Conservation (phyloP, 2,113 vertebrate species). For the Malurus alboscapulatus region DNA sequence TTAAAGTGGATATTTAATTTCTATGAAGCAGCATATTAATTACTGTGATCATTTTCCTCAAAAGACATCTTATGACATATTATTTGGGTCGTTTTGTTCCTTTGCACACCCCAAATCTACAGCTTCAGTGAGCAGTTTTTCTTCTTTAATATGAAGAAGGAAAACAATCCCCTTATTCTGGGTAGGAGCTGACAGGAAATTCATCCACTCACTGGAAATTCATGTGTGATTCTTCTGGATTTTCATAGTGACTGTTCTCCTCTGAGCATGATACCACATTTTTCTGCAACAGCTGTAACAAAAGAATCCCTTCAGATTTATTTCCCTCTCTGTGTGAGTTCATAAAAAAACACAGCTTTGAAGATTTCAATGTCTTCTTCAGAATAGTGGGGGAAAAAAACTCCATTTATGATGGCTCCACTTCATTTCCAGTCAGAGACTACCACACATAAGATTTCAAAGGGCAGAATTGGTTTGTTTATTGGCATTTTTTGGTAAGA, state of each 20-base stretch:
- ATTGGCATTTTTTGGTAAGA: neutral
- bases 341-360: neutral
- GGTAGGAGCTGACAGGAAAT: neutral
- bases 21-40: neutral
- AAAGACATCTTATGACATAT: neutral
- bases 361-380: neutral
- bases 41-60: neutral
- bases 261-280: neutral
- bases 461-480: neutral
- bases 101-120: accelerated
- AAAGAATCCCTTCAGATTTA: neutral
- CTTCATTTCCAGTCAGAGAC: neutral
- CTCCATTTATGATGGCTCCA: neutral
- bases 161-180: neutral
- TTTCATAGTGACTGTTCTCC: neutral
- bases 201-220: neutral
- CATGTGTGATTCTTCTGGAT: neutral
- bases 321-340: neutral
- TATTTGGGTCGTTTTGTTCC: neutral
- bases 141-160: neutral
- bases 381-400: neutral
- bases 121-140: neutral
- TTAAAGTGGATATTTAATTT: neutral
- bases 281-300: neutral
- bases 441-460: neutral